Conservation (phyloP, 2,888 invertebrate genomes). For the Dinocampus coccinellae region DNA sequence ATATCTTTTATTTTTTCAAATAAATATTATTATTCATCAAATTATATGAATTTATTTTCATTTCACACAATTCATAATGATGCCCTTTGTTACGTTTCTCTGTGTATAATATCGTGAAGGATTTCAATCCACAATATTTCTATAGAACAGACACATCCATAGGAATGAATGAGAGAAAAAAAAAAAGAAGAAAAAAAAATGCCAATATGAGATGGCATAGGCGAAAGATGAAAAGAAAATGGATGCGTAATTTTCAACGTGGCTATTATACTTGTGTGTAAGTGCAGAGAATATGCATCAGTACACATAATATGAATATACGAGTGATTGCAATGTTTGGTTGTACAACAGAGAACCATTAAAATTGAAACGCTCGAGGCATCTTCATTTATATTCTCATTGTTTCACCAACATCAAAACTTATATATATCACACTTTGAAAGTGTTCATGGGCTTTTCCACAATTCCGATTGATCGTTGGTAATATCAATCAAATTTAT, state of each 20-base stretch:
- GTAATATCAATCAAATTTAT: not conserved
- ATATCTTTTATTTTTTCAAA: no score
- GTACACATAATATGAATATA: not conserved
- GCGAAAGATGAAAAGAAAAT: slow-evolving; percentile 3
- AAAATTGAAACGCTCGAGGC: slow-evolving; percentile 16
- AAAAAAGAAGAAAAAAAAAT: not conserved
- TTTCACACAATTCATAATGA: not conserved
- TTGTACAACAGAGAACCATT: not conserved
- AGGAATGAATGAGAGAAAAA: not conserved
- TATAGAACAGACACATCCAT: not conserved
- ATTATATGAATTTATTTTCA: not conserved
- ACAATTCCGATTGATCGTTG: not conserved
- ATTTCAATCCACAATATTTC: not conserved
- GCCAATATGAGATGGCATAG: not conserved
- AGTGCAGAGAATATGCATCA: not conserved
- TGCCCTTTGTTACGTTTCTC: no score
- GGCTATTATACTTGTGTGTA: slow-evolving; percentile 3
- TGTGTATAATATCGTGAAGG: no score
- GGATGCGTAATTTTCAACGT: slow-evolving; percentile 19
- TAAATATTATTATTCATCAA: no score
- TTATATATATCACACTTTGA: not conserved
- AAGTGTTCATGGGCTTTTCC: not conserved
- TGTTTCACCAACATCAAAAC: not conserved
- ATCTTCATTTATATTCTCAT: slow-evolving; percentile 3
- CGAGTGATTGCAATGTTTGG: not conserved